These are phyloP conservation scores for Venusia cambrica DNA, from an alignment of 2,888 invertebrate genomes.

Conservation along the genomic window DNA sequence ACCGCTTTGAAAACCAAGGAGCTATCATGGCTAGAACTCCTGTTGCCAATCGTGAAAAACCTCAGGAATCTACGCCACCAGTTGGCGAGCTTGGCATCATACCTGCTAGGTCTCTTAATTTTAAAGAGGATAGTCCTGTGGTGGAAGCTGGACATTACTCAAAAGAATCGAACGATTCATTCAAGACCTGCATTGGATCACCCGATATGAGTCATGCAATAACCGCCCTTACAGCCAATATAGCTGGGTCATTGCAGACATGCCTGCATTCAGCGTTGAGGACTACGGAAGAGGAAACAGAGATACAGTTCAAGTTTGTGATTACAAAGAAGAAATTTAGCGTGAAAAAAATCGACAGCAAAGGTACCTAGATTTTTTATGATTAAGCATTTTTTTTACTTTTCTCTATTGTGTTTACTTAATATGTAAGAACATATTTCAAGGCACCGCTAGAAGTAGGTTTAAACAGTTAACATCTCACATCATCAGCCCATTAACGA, in stretches of 20 bases:
- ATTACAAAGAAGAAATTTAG: conserved; percentile 68
- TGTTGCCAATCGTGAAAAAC: conserved; percentile 43
- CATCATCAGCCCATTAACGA: no score
- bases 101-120: conserved; percentile 70
- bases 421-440: no score
- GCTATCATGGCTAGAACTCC: conserved; percentile 59
- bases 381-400: background rate
- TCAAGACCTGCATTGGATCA: conserved; percentile 59
- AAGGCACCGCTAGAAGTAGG: no score
- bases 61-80: conserved; percentile 59
- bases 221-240: conserved; percentile 58
- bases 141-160: conserved; percentile 47
- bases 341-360: conserved; percentile 50
- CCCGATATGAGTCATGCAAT: conserved; percentile 57
- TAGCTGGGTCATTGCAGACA: conserved; percentile 63
- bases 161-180: conserved; percentile 64
- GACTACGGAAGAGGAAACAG: conserved; percentile 65
- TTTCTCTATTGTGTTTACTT: no score
- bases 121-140: conserved; percentile 68
- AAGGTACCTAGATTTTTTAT: conserved; percentile 10
- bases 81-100: conserved; percentile 53
- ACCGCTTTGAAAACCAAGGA: conserved; percentile 65
- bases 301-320: conserved; percentile 73
- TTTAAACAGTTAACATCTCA: no score
- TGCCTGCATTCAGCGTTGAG: conserved; percentile 59